These are phyloP conservation scores for Scaptomyza tumidula DNA, from an alignment of 2,888 invertebrate genomes.

Conservation along the genomic window DNA sequence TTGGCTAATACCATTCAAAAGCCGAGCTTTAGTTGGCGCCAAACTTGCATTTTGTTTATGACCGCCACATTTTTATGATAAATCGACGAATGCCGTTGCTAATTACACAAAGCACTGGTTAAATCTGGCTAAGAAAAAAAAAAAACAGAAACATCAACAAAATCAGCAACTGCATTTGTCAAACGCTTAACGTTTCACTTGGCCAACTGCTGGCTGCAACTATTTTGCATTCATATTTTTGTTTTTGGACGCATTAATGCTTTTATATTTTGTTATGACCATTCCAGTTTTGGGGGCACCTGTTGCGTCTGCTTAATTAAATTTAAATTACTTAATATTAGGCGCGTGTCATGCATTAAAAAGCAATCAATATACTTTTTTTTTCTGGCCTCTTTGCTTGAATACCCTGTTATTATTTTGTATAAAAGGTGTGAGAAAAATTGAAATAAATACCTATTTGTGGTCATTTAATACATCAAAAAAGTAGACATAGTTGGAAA, in stretches of 20 bases:
- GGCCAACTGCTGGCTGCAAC: slow-evolving; percentile 40
- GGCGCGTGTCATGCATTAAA: slow-evolving; percentile 27
- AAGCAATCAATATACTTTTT: slow-evolving; percentile 12
- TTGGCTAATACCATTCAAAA: slow-evolving; percentile 38
- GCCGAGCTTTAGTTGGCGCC: slow-evolving; percentile 49
- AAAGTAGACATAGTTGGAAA: too few relatives aligned
- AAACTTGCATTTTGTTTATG: slow-evolving; percentile 60
- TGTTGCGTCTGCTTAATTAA: slow-evolving; percentile 40
- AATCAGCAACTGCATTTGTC: slow-evolving; percentile 59
- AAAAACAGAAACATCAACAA: slow-evolving; percentile 23
- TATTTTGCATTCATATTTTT: slow-evolving; percentile 8
- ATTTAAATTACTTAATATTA: slow-evolving; percentile 36
- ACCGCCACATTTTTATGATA: slow-evolving; percentile 65
- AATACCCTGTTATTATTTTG: slow-evolving; percentile 9
- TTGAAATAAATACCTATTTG: neutral
- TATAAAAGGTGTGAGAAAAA: neutral
- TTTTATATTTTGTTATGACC: slow-evolving; percentile 15
- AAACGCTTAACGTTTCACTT: slow-evolving; percentile 41
- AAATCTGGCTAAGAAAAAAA: slow-evolving; percentile 23
- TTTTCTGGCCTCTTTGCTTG: neutral
- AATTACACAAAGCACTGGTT: slow-evolving; percentile 60
- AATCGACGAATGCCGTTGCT: slow-evolving; percentile 66
- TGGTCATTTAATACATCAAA: too few relatives aligned
- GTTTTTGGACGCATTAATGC: slow-evolving; percentile 4
- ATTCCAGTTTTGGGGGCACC: slow-evolving; percentile 28